Evolutionary conservation across 2,888 invertebrate genomes (phyloP).

Genomic region (Adela reaumurella): DNA sequence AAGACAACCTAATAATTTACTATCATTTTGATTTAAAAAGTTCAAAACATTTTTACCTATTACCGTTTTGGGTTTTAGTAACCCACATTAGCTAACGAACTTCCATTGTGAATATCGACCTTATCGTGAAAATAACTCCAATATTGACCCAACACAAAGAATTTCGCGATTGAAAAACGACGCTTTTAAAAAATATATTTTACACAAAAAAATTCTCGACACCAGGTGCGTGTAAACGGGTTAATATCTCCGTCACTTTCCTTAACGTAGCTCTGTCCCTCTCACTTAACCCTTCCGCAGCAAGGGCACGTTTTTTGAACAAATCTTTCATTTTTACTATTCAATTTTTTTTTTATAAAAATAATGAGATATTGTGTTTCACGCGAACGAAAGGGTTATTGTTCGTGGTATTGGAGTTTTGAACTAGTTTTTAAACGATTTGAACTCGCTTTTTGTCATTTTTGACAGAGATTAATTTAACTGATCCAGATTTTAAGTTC

Average conservation of each 20-base stretch:
- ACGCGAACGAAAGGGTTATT: slow-evolving; percentile 19
- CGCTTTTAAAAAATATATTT: slow-evolving; percentile 37
- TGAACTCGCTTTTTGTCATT: slow-evolving; percentile 4
- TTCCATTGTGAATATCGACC: slow-evolving; percentile 31
- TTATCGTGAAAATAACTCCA: slow-evolving; percentile 30
- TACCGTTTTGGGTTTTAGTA: too few relatives aligned
- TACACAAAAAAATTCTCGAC: slow-evolving; percentile 28
- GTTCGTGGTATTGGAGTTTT: slow-evolving; percentile 19
- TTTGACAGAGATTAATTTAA: not conserved
- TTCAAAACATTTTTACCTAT: too few relatives aligned
- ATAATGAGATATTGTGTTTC: slow-evolving; percentile 53
- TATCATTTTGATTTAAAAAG: too few relatives aligned
- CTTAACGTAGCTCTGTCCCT: slow-evolving; percentile 20
- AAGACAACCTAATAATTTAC: too few relatives aligned
- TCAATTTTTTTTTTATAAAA: slow-evolving; percentile 33
- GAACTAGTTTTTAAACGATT: slow-evolving; percentile 7
- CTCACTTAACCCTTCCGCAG: slow-evolving; percentile 37
- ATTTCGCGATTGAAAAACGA: slow-evolving; percentile 32
- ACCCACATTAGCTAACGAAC: slow-evolving; percentile 40
- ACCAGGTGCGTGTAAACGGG: slow-evolving; percentile 50
- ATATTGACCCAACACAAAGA: slow-evolving; percentile 47
- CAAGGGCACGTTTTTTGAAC: slow-evolving; percentile 42
- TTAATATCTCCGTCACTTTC: slow-evolving; percentile 23
- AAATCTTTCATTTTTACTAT: slow-evolving; percentile 50
- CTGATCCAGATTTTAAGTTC: too few relatives aligned